Evolutionary conservation across 1,140 invertebrate genomes (phyloP).

Genomic region (Araneus ventricosus): DNA sequence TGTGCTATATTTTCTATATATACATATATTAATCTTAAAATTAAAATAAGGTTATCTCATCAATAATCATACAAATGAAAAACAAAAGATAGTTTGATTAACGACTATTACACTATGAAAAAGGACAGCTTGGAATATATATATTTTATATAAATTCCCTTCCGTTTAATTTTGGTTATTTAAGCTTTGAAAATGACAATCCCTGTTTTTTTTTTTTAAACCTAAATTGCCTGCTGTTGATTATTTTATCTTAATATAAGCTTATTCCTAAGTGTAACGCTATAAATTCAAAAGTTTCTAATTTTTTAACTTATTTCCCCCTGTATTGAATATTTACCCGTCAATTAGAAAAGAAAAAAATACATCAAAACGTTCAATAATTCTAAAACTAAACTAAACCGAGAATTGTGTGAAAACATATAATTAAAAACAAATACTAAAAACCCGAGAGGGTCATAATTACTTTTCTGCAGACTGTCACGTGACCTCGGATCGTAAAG

Average conservation of each 20-base stretch:
- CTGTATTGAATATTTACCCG: background rate
- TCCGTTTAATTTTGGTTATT: too few species aligned
- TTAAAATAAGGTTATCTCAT: too few species aligned
- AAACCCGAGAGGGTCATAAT: conserved; percentile 46
- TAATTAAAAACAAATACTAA: conserved; percentile 46
- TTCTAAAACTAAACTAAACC: background rate
- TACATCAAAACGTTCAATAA: background rate
- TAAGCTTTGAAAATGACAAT: too few species aligned
- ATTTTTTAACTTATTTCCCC: background rate
- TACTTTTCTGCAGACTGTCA: conserved; percentile 61
- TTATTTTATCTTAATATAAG: too few species aligned
- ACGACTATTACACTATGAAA: too few species aligned
- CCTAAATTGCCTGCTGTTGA: background rate
- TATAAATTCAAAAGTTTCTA: background rate
- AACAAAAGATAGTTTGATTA: too few species aligned
- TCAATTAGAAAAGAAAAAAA: background rate
- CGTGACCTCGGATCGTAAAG: conserved; percentile 60
- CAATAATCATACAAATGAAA: too few species aligned
- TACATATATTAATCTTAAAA: too few species aligned
- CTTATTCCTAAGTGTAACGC: background rate
- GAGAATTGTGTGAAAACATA: background rate
- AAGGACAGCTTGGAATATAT: too few species aligned
- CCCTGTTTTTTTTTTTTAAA: too few species aligned
- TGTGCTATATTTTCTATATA: too few species aligned
- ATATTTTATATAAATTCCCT: too few species aligned